Percentiles rank a stretch among this genome's conserved stretches.
phyloP scores from a whole-genome alignment of 2,888 invertebrate genomes.

The Epistrophella euchroma region DNA sequence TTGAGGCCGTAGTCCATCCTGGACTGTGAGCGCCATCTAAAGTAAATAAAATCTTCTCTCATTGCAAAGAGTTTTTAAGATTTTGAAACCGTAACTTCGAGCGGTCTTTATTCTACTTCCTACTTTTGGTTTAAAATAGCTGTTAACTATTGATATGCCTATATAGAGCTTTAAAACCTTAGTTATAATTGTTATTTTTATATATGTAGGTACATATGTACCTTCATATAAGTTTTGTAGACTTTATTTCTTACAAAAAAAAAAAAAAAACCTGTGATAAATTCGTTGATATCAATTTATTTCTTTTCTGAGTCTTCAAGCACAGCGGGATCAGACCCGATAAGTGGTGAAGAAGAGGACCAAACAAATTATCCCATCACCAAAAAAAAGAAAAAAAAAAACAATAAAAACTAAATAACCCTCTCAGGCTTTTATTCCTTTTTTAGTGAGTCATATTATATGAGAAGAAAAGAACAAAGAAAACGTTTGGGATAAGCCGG shows the following conservation, averaged over 20 bases:
- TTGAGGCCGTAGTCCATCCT: too few species aligned
- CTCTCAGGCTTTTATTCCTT: constrained; percentile 43
- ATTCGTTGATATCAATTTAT: constrained; percentile 43
- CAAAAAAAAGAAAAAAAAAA: constrained; percentile 27
- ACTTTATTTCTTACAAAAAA: constrained; percentile 22
- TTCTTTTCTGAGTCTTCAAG: constrained; percentile 34
- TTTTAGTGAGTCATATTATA: constrained; percentile 60
- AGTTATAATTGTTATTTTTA: too few species aligned
- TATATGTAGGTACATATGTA: too few species aligned
- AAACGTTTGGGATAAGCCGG: constrained; percentile 65
- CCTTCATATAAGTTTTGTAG: background rate
- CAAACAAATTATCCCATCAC: constrained; percentile 51
- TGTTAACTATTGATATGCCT: background rate
- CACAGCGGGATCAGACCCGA: constrained; percentile 27
- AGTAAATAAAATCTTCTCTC: too few species aligned
- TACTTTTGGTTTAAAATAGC: too few species aligned
- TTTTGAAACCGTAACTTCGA: too few species aligned
- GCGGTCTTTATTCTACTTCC: too few species aligned
- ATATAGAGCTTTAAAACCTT: too few species aligned
- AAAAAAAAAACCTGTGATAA: constrained; percentile 28
- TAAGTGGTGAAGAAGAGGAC: constrained; percentile 40
- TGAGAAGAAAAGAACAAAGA: constrained; percentile 66
- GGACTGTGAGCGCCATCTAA: too few species aligned
- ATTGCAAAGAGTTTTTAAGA: too few species aligned
- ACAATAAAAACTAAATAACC: constrained; percentile 34